These are phyloP conservation scores for Trichoplusia ni DNA, from an alignment of 1,140 invertebrate genomes.

Conservation along the genomic window DNA sequence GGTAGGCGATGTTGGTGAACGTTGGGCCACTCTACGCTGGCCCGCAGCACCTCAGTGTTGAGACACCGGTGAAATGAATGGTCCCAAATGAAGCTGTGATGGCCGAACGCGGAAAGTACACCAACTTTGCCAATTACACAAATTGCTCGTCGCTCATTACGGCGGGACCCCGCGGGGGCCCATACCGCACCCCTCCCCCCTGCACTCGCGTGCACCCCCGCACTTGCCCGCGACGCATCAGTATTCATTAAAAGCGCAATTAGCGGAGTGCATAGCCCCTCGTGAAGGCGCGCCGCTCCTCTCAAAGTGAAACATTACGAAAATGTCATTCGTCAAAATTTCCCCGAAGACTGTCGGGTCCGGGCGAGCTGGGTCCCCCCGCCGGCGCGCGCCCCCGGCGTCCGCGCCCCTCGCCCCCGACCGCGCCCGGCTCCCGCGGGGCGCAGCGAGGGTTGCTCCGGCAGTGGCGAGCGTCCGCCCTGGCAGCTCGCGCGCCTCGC, in stretches of 20 bases:
- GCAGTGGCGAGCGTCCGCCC: constrained; percentile 20
- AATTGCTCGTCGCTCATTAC: constrained; percentile 20
- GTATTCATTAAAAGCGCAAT: constrained; percentile 67
- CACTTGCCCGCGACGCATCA: constrained; percentile 36
- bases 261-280: constrained; percentile 58
- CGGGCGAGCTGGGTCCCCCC: constrained; percentile 33
- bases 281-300: constrained; percentile 35
- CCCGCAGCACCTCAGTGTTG: not conserved
- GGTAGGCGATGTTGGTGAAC: constrained; percentile 73
- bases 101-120: constrained; percentile 8
- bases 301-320: constrained; percentile 51
- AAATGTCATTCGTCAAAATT: constrained; percentile 68
- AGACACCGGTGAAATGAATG: constrained; percentile 32
- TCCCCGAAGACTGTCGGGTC: constrained; percentile 51
- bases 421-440: not conserved
- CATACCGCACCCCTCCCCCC: not conserved
- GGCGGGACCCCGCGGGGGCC: not conserved
- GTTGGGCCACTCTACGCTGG: constrained; percentile 47
- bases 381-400: constrained; percentile 28
- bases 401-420: constrained; percentile 5
- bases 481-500: constrained; percentile 23
- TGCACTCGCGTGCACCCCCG: not conserved
- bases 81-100: constrained; percentile 14
- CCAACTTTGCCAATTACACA: constrained; percentile 24
- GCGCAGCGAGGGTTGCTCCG: constrained; percentile 17